Evolutionary conservation across 1,140 invertebrate species (phyloP).

Genomic region (Ephestia elutella): DNA sequence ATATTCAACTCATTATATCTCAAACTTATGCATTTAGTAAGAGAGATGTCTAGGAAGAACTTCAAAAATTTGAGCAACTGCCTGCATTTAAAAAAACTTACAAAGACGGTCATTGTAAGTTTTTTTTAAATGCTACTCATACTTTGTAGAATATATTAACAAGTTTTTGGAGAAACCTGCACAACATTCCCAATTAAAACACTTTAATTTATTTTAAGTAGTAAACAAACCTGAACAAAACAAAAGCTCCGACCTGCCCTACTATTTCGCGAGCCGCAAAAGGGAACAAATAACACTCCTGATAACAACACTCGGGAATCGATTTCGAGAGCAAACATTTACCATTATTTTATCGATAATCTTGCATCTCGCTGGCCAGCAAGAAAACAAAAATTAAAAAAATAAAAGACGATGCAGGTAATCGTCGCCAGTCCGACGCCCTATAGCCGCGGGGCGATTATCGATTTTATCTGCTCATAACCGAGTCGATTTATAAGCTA

Average conservation of each 20-base stretch:
- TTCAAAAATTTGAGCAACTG: no score
- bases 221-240: neutral
- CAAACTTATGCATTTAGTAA: no score
- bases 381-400: constrained; percentile 21
- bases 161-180: no score
- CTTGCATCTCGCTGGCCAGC: constrained; percentile 47
- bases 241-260: constrained; percentile 7
- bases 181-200: constrained; percentile 4
- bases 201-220: neutral
- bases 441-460: constrained; percentile 62
- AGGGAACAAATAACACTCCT: constrained; percentile 59
- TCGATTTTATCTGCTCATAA: constrained; percentile 70
- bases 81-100: no score
- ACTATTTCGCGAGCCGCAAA: constrained; percentile 43
- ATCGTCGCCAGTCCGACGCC: constrained; percentile 68
- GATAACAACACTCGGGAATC: constrained; percentile 73
- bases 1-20: no score
- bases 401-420: constrained; percentile 58
- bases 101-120: no score
- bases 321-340: constrained; percentile 73
- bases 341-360: constrained; percentile 75
- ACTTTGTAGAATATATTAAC: no score
- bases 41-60: no score
- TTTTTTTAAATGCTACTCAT: no score
- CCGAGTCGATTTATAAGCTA: constrained; percentile 71